Evolutionary conservation across 2,888 invertebrate species (phyloP).

Genomic region (Heliconius charithonia): DNA sequence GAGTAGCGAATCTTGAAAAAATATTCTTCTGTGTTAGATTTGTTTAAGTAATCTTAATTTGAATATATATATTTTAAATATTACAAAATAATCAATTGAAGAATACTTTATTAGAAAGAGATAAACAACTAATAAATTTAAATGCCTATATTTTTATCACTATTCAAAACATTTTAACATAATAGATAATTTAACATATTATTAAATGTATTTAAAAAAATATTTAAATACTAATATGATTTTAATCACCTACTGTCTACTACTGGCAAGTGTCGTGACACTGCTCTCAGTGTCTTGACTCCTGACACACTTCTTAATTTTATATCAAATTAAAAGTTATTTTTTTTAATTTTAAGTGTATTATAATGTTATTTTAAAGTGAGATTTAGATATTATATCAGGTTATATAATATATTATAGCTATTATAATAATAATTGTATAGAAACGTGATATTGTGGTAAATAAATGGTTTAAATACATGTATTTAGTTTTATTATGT

Average conservation of each 20-base stretch:
- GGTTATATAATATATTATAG: slow-evolving; percentile 12
- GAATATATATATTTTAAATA: too few relatives aligned
- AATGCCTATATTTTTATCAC: too few relatives aligned
- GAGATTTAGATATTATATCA: slow-evolving; percentile 16
- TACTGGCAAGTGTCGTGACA: neutral
- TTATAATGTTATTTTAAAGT: slow-evolving; percentile 18
- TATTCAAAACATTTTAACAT: too few relatives aligned
- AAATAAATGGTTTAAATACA: slow-evolving; percentile 39
- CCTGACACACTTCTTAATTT: neutral
- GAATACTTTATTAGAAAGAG: too few relatives aligned
- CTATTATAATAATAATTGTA: slow-evolving; percentile 14
- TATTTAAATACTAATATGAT: too few relatives aligned
- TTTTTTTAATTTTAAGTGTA: neutral
- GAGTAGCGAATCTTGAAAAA: too few relatives aligned
- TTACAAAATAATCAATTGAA: too few relatives aligned
- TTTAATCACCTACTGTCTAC: neutral
- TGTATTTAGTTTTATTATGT: slow-evolving; percentile 3
- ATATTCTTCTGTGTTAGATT: too few relatives aligned
- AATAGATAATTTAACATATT: too few relatives aligned
- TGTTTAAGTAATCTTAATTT: too few relatives aligned
- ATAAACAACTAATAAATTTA: too few relatives aligned
- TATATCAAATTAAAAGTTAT: neutral
- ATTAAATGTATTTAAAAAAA: too few relatives aligned
- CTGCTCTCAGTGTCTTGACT: neutral
- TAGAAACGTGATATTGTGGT: slow-evolving; percentile 43